phyloP scores from a whole-genome alignment of 2,797 vertebrate species.

The Oreochromis grahami region DNA sequence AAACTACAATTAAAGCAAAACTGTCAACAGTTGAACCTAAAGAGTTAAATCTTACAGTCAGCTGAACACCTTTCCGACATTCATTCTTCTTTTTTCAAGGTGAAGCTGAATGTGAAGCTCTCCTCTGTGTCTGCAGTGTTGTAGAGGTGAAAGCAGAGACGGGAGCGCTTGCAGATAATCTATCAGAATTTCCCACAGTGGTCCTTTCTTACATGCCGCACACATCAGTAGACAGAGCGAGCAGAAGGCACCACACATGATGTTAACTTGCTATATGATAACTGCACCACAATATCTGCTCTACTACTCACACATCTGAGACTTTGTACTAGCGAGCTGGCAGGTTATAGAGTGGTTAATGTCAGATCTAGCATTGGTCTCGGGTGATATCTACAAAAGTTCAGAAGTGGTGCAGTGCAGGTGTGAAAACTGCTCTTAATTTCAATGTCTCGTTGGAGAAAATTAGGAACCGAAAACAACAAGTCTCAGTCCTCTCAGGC shows the following conservation, averaged over 20 bases:
- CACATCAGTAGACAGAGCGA: background rate
- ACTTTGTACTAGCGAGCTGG: background rate
- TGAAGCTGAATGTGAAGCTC: background rate
- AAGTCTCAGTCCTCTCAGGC: rapidly evolving
- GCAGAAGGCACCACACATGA: background rate
- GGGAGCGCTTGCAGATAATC: background rate
- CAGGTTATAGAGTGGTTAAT: background rate
- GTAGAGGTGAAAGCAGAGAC: background rate
- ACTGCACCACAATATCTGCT: background rate
- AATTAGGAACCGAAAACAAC: background rate
- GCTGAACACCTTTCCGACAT: background rate
- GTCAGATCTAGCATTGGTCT: background rate
- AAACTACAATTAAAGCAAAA: background rate
- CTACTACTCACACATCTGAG: rapidly evolving
- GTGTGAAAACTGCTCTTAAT: background rate
- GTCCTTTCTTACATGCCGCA: background rate
- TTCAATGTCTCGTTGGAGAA: background rate
- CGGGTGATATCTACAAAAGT: background rate
- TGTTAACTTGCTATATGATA: background rate
- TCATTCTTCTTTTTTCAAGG: background rate
- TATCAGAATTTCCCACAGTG: background rate
- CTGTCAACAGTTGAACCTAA: background rate
- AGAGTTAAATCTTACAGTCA: background rate
- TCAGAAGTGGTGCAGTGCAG: background rate
- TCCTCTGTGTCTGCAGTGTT: background rate